A percentile compares a stretch with the other conserved stretches of the same genome.
These are phyloP conservation scores for Phoxinus dragarum DNA, from an alignment of 2,797 vertebrate species.

Conservation along the genomic window DNA sequence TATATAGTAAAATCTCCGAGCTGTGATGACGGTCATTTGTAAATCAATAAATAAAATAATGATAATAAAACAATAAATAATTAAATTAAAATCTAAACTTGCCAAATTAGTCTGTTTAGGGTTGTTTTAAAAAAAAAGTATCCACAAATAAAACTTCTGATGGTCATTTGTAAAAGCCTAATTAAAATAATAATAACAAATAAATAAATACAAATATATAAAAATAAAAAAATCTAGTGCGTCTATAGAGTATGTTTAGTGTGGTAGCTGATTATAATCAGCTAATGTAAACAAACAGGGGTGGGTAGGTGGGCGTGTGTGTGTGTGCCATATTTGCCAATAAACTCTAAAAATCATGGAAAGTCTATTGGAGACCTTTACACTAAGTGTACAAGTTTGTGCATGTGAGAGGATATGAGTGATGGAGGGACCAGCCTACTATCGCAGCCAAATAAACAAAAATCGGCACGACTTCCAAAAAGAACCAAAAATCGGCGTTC, in stretches of 20 bases:
- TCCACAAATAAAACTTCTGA: background rate
- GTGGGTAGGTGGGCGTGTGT: too few species aligned
- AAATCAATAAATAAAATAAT: background rate
- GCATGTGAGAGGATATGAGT: constrained; percentile 51
- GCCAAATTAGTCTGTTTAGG: background rate
- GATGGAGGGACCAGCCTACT: constrained; percentile 10
- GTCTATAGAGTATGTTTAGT: background rate
- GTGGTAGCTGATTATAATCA: background rate
- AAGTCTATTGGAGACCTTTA: background rate
- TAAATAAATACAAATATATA: background rate
- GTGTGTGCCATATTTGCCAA: too few species aligned
- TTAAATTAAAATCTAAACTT: background rate
- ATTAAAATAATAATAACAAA: background rate
- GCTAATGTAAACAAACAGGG: background rate
- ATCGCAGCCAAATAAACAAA: constrained; percentile 60
- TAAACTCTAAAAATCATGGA: background rate
- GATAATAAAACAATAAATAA: background rate
- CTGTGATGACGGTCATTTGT: background rate
- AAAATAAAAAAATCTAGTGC: background rate
- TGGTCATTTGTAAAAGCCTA: background rate
- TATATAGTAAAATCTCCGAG: background rate
- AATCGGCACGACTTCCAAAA: constrained; percentile 43
- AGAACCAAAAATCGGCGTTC: constrained; percentile 24
- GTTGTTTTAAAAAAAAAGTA: background rate
- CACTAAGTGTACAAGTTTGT: constrained; percentile 47